Base-by-base conservation (phyloP, 2,888 invertebrate genomes). In the Morpho deidamia region DNA sequence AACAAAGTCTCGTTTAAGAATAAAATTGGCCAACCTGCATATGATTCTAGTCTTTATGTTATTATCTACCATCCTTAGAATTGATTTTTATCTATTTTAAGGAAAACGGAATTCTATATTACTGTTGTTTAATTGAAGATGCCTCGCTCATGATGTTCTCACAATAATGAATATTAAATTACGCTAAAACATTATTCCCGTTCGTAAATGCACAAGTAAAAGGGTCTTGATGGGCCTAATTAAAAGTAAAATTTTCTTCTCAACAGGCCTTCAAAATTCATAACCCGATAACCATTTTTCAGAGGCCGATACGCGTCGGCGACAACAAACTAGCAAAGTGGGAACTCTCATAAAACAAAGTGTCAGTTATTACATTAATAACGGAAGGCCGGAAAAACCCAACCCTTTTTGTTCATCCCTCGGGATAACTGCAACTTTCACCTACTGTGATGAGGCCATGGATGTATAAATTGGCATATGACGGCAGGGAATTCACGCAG, bases 301-400 rank as follows among this genome's bases (percentile, higher is more conserved):
- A 46, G 48, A 35, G 10, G 34, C 55, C 46, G 48, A 53, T 54
- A 49, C 14, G 57, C 51, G 43, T 55, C 45, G 47, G 23, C 41
- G 42, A 45, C 47, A 57, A 61, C 59, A 56, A 76, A 77, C 76
- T 81, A 81, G 76, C 65, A 72, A 80, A 84, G 82, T 81, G 74
- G 70, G 69, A 81, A 82, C 77, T 81, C 77, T 71, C 83, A 81
- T 87, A 83, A 83, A 87, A 84, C 82, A 85, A 87, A 85, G 84
- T 84, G 87, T 84, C 84, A 76, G 85, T 83, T 88, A 87, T 86
- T 83, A 84, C 81, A 86, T 87, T 88, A 85, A 87, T 87, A 86
- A 86, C 78, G 77, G 72, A 76, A 78, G 80, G 69, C 59, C 69
- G 69, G 75, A 73, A 77, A 78, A 78, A 74, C 76, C 74, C 74